Evolutionary conservation across 2,797 vertebrate species (phyloP), one percentile per base, ranked within the genome.

Genomic region (Lemur catta): DNA sequence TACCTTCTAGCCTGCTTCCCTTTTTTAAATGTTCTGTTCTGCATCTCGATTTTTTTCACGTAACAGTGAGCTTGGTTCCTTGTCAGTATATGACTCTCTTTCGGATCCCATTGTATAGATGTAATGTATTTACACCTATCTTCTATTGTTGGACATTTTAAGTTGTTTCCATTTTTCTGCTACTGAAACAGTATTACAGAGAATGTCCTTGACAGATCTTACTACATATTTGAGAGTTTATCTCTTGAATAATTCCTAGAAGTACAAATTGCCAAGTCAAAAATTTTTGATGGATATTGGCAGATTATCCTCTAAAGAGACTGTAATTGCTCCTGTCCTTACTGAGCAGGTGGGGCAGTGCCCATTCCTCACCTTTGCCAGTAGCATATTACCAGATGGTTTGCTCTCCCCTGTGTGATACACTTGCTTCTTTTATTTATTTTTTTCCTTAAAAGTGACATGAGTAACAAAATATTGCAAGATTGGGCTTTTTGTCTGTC

Each of bases 91-190:
- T 9, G 33, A 11, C 15, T 69, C 4, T 65, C 24, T 50, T 3
- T 94, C 33, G 26, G 38, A 84, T 75, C 80, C 41, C 24, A 2
- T 55, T 38, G 12, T 71, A 22, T 46, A 38, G 41, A 24, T 76
- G 9, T 69, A 13, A 28, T 84, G 84, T 80, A 61, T 80, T 89
- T 85, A 65, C 20, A 14, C 33, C 46, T 52, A 52, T 11, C 35
- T 67, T 55, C 43, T 59, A 15, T 50, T 69, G 4, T 55, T 59
- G 43, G 71, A 48, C 33, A 30, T 67, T 89, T 50, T 78, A 12
- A 35, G 24, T 94, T 48, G 50, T 94, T 93, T 78, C 76, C 48
- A 33, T 90, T 84, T 85, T 95, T 82, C 75, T 84, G 22, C 41
- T 89, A 26, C 55, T 82, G 43, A 71, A 85, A 52, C 43, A 65